Conservation (phyloP, 1,140 invertebrate genomes). For the Sitophilus oryzae region DNA sequence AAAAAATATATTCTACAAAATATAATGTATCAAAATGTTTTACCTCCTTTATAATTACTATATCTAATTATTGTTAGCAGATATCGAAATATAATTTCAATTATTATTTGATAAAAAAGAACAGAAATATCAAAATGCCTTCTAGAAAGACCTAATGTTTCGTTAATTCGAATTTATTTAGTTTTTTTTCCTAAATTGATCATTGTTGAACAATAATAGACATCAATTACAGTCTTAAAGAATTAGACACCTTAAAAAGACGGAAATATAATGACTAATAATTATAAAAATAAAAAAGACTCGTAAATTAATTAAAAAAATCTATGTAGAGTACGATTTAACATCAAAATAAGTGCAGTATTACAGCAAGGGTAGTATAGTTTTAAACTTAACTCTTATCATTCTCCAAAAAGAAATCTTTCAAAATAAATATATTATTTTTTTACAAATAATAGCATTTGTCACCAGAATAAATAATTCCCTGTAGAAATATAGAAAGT, state of each 20-base stretch:
- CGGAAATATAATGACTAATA: too few relatives aligned
- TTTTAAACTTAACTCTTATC: too few relatives aligned
- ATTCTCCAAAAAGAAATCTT: too few relatives aligned
- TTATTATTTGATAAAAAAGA: too few relatives aligned
- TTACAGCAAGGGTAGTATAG: too few relatives aligned
- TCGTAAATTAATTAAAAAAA: background rate
- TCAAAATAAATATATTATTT: too few relatives aligned
- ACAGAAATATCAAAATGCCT: background rate
- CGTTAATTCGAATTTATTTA: background rate
- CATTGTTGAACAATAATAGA: background rate
- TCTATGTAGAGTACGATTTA: background rate
- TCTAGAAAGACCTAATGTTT: conserved; percentile 3
- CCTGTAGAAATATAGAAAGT: conserved; percentile 15
- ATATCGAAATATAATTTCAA: conserved; percentile 16
- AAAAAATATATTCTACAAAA: conserved; percentile 35
- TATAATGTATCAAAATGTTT: conserved; percentile 30
- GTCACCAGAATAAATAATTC: conserved; percentile 8
- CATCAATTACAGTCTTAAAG: background rate
- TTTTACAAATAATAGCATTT: too few relatives aligned
- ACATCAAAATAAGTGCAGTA: too few relatives aligned
- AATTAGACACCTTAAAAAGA: too few relatives aligned
- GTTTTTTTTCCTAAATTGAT: background rate
- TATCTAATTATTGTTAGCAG: conserved; percentile 26
- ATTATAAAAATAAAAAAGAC: background rate
- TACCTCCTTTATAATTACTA: conserved; percentile 20